Evolutionary conservation across 2,797 vertebrate genomes (phyloP).

Genomic region (Platalea minor): DNA sequence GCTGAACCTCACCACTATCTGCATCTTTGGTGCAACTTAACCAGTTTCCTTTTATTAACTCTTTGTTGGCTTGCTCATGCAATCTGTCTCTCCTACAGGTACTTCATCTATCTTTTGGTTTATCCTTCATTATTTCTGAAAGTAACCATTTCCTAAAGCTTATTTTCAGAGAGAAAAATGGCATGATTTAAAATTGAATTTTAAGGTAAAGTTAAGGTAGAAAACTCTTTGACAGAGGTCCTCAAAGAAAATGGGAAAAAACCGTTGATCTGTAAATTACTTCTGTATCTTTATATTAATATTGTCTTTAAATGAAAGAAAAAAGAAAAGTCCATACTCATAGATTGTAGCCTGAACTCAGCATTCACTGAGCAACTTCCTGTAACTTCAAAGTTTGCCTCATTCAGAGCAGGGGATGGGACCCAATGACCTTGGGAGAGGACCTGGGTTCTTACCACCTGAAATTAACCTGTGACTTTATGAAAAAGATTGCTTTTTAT

Average conservation of each 20-base stretch:
- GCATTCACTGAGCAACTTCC: not conserved
- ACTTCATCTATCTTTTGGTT: not conserved
- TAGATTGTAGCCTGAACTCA: not conserved
- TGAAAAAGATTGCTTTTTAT: not conserved
- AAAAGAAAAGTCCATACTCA: not conserved
- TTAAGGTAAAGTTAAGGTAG: not conserved
- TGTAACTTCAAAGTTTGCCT: not conserved
- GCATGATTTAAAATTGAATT: not conserved
- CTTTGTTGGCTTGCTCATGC: not conserved
- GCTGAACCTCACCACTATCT: not conserved
- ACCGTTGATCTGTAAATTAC: not conserved
- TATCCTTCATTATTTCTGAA: not conserved
- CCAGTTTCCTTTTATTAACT: not conserved
- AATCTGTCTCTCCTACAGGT: not conserved
- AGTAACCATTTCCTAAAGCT: not conserved
- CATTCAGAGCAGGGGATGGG: not conserved
- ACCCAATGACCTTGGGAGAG: not conserved
- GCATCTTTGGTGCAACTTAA: not conserved
- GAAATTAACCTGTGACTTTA: not conserved
- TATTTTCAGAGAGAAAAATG: not conserved
- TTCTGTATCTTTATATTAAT: not conserved
- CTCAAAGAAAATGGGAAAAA: not conserved
- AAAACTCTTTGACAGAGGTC: not conserved
- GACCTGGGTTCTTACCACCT: not conserved
- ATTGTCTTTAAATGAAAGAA: not conserved